A percentile compares a stretch with the other conserved stretches of the same genome.
phyloP scores from a whole-genome alignment of 2,888 invertebrate genomes.

The Melinaea marsaeus region DNA sequence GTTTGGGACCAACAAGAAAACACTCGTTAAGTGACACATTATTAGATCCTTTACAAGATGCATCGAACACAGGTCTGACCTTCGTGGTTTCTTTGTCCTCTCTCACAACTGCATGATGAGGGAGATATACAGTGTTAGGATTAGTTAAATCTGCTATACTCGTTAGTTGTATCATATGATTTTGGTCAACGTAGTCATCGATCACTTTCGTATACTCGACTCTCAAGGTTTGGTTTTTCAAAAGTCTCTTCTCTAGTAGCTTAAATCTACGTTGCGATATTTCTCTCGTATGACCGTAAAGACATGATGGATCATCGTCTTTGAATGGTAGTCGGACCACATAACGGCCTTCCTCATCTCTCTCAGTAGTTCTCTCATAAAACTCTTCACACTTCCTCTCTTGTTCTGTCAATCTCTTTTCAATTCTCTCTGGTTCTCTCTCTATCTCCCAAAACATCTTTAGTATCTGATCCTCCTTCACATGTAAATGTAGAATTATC shows the following conservation, averaged over 20 bases:
- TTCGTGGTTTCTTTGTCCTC: constrained; percentile 28
- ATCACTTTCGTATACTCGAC: constrained; percentile 31
- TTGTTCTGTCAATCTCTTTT: constrained; percentile 9
- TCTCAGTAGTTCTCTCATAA: too few species aligned
- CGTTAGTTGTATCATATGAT: constrained; percentile 28
- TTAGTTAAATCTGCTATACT: constrained; percentile 26
- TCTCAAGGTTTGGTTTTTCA: constrained; percentile 24
- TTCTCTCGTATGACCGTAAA: too few species aligned
- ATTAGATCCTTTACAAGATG: constrained; percentile 4
- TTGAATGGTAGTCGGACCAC: too few species aligned
- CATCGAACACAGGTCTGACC: constrained; percentile 33
- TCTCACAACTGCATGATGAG: constrained; percentile 32
- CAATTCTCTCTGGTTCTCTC: constrained; percentile 12
- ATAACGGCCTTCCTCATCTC: too few species aligned
- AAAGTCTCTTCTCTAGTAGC: too few species aligned
- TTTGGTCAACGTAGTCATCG: constrained; percentile 25
- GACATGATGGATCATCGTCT: too few species aligned
- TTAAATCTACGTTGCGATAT: too few species aligned
- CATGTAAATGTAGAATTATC: too few species aligned
- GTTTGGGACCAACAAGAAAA: constrained; percentile 13
- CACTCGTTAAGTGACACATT: constrained; percentile 29
- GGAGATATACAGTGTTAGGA: constrained; percentile 27
- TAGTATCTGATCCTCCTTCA: constrained; percentile 10
- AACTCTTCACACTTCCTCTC: constrained; percentile 31
- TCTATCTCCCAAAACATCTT: constrained; percentile 25